These are phyloP conservation scores for Passer domesticus DNA, from an alignment of 2,113 vertebrate species.

Conservation along the genomic window DNA sequence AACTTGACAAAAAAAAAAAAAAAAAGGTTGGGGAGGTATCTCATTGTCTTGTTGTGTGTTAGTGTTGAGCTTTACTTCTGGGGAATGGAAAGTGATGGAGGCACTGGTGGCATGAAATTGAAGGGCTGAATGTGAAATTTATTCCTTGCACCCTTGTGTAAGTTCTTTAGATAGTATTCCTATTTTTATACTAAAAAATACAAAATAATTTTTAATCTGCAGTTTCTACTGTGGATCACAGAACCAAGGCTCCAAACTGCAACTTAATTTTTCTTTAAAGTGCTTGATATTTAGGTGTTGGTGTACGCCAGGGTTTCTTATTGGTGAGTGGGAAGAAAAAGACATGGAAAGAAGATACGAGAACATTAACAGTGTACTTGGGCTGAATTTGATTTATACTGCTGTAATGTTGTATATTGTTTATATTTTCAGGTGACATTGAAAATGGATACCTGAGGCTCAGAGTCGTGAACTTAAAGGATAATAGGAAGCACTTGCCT, in stretches of 20 bases:
- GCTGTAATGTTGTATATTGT: not conserved
- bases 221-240: not conserved
- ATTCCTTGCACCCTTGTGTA: not conserved
- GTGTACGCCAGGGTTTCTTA: not conserved
- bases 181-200: not conserved
- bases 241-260: not conserved
- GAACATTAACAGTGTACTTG: not conserved
- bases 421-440: conserved; percentile 69
- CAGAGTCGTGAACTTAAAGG: conserved; percentile 59
- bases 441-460: conserved; percentile 73
- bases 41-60: not conserved
- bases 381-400: not conserved
- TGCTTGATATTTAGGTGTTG: not conserved
- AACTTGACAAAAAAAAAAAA: not conserved
- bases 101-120: not conserved
- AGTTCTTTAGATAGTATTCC: not conserved
- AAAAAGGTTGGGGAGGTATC: not conserved
- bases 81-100: not conserved
- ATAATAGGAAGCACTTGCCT: conserved; percentile 69
- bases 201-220: not conserved
- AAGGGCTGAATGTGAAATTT: not conserved
- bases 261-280: not conserved
- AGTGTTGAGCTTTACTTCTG: not conserved
- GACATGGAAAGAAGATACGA: not conserved
- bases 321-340: not conserved